Conservation (phyloP, 1,140 invertebrate genomes). For the Calliopsis andreniformis region DNA sequence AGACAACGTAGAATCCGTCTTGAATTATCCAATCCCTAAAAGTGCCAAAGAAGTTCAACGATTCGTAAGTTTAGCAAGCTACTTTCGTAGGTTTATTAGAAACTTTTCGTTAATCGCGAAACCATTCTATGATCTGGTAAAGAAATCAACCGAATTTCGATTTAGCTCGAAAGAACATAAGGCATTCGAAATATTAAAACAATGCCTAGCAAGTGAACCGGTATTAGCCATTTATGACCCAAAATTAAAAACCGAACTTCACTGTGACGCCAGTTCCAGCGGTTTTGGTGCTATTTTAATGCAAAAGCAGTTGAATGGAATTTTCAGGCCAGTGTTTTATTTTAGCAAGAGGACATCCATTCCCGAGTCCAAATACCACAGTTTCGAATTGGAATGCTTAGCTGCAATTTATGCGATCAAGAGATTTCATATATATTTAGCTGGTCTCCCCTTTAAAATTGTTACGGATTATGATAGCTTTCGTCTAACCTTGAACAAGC, state of each 20-base stretch:
- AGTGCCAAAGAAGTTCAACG: background rate
- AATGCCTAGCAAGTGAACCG: background rate
- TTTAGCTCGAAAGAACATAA: background rate
- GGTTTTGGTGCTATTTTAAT: background rate
- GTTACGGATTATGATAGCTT: too few species aligned
- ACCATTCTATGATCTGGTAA: background rate
- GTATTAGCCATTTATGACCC: background rate
- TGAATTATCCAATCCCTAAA: background rate
- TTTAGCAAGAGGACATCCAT: background rate
- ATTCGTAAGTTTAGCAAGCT: too few species aligned
- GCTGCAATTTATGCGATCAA: too few species aligned
- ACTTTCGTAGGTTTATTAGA: slow-evolving; percentile 3
- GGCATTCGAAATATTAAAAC: background rate
- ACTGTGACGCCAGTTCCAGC: background rate
- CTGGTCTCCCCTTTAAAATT: too few species aligned
- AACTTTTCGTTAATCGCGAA: background rate
- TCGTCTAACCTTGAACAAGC: too few species aligned
- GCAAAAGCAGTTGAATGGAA: background rate
- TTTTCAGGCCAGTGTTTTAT: background rate
- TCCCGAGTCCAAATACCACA: background rate
- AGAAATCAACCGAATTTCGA: background rate
- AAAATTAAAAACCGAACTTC: background rate
- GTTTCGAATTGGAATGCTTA: too few species aligned
- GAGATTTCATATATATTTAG: too few species aligned
- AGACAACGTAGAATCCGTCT: background rate